Evolutionary conservation across 2,888 invertebrate species (phyloP), one percentile per base, ranked within the genome.

Genomic region (Chromoteleia sp.): DNA sequence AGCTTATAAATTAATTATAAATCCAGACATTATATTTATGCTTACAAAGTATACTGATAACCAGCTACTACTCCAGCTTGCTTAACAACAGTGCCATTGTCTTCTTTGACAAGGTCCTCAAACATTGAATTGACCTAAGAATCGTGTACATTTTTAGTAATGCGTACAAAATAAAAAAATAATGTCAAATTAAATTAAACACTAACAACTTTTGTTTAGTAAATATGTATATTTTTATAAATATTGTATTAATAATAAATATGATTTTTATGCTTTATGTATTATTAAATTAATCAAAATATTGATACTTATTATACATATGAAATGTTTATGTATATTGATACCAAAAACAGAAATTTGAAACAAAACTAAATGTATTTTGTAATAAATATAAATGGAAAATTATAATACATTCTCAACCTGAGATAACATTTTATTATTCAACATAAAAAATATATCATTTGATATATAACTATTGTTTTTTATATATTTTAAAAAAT

Each of bases 21-120:
- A 1, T 1, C 2, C 15, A 14, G 8, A 2, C 4, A 43, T 33
- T 7, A 10, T n/a, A 10, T 45, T 19, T 45, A 7, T 83, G 86
- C 88, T 86, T 86, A 91, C 90, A 91, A 70, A 3, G 88, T 87
- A 50, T 90, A 91, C 30, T 92, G 91, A 83, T 91, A 91, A 45
- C 88, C 91, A 70, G 84, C 86, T 21, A 90, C 88, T 12, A 82
- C 76, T 41, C 91, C 91, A 8, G 87, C 71, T 85, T 91, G 91
- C 58, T 87, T 88, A 36, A 91, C 52, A 33, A 91, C 73, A 81
- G 89, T 89, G 12, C 89, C 91, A 29, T 88, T 88, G 7, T 89
- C 89, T 39, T 91, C 91, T 84, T 90, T 90, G 15, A 90, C 85
- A 43, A 91, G 14, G 15, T 91, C 89, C n/a, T 91, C 91, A 1